These are phyloP conservation scores for Chironomus riparius DNA, from an alignment of 2,888 invertebrate species.

Conservation along the genomic window DNA sequence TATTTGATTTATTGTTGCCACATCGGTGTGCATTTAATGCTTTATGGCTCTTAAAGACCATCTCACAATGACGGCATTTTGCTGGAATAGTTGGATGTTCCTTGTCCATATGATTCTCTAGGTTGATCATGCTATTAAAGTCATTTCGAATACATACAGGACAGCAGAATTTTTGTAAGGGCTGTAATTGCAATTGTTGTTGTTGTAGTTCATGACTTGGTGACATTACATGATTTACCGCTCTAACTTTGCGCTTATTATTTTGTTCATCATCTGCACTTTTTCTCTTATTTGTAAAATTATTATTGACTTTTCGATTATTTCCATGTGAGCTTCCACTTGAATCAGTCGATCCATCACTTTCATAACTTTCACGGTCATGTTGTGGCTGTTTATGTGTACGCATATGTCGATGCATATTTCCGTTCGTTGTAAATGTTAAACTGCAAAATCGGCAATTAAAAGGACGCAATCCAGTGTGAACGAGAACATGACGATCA, in stretches of 20 bases:
- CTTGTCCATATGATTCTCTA: constrained; percentile 57
- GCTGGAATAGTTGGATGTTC: constrained; percentile 57
- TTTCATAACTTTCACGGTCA: constrained; percentile 49
- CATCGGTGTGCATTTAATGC: constrained; percentile 61
- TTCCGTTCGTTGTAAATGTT: constrained; percentile 76
- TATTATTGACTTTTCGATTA: background rate
- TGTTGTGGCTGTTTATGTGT: constrained; percentile 52
- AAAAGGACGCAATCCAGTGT: constrained; percentile 72
- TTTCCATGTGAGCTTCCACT: constrained; percentile 36
- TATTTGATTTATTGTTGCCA: constrained; percentile 44
- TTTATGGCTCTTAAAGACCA: constrained; percentile 63
- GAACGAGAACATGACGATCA: constrained; percentile 70
- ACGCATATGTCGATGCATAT: constrained; percentile 75
- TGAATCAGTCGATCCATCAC: constrained; percentile 48
- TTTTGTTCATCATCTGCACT: constrained; percentile 34
- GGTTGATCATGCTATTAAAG: constrained; percentile 48
- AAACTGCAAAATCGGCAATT: constrained; percentile 68
- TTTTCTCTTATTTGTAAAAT: constrained; percentile 33
- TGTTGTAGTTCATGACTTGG: constrained; percentile 9
- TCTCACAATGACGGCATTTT: constrained; percentile 64
- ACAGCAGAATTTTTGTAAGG: constrained; percentile 43
- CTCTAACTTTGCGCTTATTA: constrained; percentile 29
- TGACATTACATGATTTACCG: background rate
- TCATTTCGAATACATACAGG: constrained; percentile 55
- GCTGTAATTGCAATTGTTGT: background rate